Evolutionary conservation across 2,797 vertebrate species (phyloP), one percentile per base, ranked within the genome.

Genomic region (Echiichthys vipera): DNA sequence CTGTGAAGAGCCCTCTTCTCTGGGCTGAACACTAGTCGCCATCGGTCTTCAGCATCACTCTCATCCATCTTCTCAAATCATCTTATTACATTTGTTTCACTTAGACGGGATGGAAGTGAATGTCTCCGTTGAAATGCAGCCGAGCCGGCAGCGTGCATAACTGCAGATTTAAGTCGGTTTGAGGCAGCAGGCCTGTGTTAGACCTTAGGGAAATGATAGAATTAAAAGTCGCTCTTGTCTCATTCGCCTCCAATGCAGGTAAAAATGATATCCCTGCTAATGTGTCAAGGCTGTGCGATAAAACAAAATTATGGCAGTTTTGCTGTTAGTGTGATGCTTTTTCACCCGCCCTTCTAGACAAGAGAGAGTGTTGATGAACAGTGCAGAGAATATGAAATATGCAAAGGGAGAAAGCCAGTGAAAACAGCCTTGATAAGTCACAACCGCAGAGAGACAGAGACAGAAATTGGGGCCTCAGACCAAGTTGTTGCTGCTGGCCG

Each of bases 211-310:
- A 66, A 53, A 47, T 61, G 46, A 63, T 13, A 78, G 51, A 50
- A 73, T 71, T 67, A 67, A 68, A 68, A 69, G 54, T 77, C 64
- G 30, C 30, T 37, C 15, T 37, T 45, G 45, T 74, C 68, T 70
- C 20, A 8, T 37, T 20, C 37, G 5, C 15, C 36, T n/a, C 40
- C 55, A 54, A 14, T 25, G 59, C 47, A 85, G 71, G 46, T 82
- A 59, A 70, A 70, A 76, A 71, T 43, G 43, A 81, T 55, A 42
- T 29, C 24, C 10, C 40, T 47, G 27, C 36, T 58, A 62, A 50
- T 18, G 30, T 22, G 69, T 53, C 63, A 0, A 25, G 15, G 39
- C 22, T 4, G 39, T 39, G 29, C 15, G 10, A 53, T 47, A 71
- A 62, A 70, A 29, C 55, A 65, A 22, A 49, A 47, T 46, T 59